These are phyloP conservation scores for Platycnemis pennipes DNA, from an alignment of 2,888 invertebrate genomes.

Conservation along the genomic window DNA sequence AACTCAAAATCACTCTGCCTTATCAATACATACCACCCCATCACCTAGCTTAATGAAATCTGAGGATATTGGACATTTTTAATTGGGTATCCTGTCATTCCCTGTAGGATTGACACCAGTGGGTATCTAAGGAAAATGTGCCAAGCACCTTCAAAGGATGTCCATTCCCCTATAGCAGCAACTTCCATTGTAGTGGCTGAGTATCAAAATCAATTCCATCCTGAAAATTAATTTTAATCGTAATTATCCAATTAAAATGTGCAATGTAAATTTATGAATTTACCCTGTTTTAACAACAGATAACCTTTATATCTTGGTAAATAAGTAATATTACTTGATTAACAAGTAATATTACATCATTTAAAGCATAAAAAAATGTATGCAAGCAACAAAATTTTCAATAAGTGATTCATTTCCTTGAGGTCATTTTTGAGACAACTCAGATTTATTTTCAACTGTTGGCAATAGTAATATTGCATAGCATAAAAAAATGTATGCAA, in stretches of 20 bases:
- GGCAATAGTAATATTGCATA: no score
- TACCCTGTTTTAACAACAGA: no score
- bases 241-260: background rate
- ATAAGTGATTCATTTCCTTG: no score
- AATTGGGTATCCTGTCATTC: background rate
- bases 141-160: background rate
- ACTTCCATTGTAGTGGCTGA: background rate
- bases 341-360: no score
- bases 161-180: background rate
- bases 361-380: no score
- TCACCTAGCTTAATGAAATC: background rate
- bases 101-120: background rate
- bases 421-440: no score
- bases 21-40: background rate
- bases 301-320: no score
- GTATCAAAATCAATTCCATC: background rate
- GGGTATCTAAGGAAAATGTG: background rate
- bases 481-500: no score
- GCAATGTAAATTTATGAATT: background rate
- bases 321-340: no score
- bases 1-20: background rate
- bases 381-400: no score
- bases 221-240: background rate
- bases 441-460: no score
- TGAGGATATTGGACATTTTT: background rate